phyloP scores from a whole-genome alignment of 2,113 vertebrate species.

The Trogon surrucura region DNA sequence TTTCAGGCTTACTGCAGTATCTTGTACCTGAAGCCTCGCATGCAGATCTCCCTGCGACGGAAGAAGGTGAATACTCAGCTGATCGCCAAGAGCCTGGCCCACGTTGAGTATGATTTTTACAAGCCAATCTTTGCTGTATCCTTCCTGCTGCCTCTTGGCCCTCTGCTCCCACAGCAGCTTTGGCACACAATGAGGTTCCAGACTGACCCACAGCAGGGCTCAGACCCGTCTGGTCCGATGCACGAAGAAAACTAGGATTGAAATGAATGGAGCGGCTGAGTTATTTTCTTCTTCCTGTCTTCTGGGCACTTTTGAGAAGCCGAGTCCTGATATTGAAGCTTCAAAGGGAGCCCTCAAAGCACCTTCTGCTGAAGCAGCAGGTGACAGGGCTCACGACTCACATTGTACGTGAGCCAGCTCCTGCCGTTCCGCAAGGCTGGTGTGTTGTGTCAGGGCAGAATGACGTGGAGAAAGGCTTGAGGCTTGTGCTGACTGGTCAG shows the following conservation, averaged over 20 bases:
- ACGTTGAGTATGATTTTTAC: slow-evolving; percentile 81
- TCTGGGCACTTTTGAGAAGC: background rate
- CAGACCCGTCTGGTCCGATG: background rate
- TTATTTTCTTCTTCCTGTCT: background rate
- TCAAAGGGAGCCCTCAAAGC: background rate
- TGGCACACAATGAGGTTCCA: background rate
- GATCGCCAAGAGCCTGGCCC: slow-evolving; percentile 79
- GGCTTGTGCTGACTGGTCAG: background rate
- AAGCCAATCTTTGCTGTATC: slow-evolving; percentile 85
- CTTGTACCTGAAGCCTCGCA: slow-evolving; percentile 84
- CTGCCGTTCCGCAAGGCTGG: background rate
- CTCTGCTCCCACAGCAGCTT: background rate
- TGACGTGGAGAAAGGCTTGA: background rate
- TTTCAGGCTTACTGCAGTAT: slow-evolving; percentile 82
- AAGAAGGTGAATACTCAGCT: slow-evolving; percentile 81
- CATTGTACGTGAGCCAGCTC: background rate
- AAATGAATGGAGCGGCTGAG: background rate
- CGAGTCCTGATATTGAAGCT: background rate
- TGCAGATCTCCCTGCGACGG: slow-evolving; percentile 81
- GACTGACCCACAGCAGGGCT: background rate
- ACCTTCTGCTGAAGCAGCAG: background rate
- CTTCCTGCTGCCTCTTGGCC: background rate
- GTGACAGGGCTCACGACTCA: background rate
- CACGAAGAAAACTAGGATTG: background rate
- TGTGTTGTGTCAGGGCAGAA: background rate